These are phyloP conservation scores for Orchesella cincta DNA, from an alignment of 1,140 invertebrate genomes.

Conservation along the genomic window DNA sequence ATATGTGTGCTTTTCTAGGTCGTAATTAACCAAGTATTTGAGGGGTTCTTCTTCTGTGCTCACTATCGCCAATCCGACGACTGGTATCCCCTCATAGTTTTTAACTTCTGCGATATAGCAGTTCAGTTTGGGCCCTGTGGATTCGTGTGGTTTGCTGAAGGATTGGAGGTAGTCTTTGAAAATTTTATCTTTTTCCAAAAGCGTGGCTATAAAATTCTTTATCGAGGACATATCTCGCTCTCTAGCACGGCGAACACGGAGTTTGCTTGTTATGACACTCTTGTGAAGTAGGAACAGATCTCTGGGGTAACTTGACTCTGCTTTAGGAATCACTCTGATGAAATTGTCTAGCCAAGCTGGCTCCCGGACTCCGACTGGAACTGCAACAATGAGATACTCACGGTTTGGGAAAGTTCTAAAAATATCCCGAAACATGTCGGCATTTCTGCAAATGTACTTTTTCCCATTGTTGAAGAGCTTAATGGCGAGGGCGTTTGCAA, in stretches of 20 bases:
- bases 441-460: background rate
- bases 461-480: constrained; percentile 60
- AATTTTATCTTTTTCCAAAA: constrained; percentile 48
- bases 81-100: constrained; percentile 54
- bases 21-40: constrained; percentile 60
- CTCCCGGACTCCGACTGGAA: constrained; percentile 62
- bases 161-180: constrained; percentile 48
- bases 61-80: constrained; percentile 60
- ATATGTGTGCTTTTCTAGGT: constrained; percentile 62
- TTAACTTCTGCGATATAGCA: constrained; percentile 35
- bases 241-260: constrained; percentile 46
- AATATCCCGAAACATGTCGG: constrained; percentile 16
- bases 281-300: constrained; percentile 68
- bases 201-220: constrained; percentile 47
- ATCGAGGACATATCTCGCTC: constrained; percentile 49
- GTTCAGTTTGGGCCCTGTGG: background rate
- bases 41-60: constrained; percentile 58
- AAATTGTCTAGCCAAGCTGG: constrained; percentile 67
- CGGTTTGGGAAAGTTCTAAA: constrained; percentile 61
- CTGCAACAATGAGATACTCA: constrained; percentile 67
- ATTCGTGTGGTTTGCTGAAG: background rate
- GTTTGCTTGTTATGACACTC: constrained; percentile 59
- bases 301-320: constrained; percentile 61
- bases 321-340: constrained; percentile 63
- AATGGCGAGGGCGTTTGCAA: constrained; percentile 65